Evolutionary conservation across 2,113 vertebrate species (phyloP).

Genomic region (Oncorhynchus masou): DNA sequence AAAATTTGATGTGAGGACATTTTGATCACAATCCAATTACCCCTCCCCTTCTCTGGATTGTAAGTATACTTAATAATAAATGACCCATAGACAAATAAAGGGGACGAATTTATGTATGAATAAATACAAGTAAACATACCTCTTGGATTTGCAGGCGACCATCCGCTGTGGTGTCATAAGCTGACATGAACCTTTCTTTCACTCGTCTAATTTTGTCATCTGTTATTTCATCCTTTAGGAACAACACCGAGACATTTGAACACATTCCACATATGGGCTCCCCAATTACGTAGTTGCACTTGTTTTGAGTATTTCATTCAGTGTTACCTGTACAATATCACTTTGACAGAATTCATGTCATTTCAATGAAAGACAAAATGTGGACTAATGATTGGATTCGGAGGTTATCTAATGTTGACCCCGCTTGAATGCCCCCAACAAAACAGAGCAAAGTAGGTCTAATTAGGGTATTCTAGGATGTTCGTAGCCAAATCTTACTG

Average conservation of each 20-base stretch:
- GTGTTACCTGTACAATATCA: background rate
- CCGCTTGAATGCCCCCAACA: too few species aligned
- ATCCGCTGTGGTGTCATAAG: constrained; percentile 50
- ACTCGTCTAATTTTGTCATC: constrained; percentile 71
- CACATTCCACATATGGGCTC: background rate
- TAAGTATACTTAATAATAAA: too few species aligned
- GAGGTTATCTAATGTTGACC: background rate
- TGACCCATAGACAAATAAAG: background rate
- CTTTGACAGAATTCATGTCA: background rate
- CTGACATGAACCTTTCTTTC: constrained; percentile 70
- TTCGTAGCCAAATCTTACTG: background rate
- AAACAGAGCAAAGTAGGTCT: too few species aligned
- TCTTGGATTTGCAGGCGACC: constrained; percentile 80
- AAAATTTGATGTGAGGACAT: too few species aligned
- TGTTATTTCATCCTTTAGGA: constrained; percentile 61
- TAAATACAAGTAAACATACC: constrained; percentile 60
- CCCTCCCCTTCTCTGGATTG: too few species aligned
- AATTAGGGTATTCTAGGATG: too few species aligned
- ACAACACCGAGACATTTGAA: constrained; percentile 5
- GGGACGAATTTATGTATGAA: too few species aligned
- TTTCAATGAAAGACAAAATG: background rate
- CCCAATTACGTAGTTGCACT: too few species aligned
- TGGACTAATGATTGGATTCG: background rate
- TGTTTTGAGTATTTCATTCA: background rate
- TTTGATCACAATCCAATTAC: too few species aligned